Percentiles rank a stretch among this genome's conserved stretches.
These are phyloP conservation scores for Drosophila emarginata DNA, from an alignment of 2,888 invertebrate species.

Conservation along the genomic window DNA sequence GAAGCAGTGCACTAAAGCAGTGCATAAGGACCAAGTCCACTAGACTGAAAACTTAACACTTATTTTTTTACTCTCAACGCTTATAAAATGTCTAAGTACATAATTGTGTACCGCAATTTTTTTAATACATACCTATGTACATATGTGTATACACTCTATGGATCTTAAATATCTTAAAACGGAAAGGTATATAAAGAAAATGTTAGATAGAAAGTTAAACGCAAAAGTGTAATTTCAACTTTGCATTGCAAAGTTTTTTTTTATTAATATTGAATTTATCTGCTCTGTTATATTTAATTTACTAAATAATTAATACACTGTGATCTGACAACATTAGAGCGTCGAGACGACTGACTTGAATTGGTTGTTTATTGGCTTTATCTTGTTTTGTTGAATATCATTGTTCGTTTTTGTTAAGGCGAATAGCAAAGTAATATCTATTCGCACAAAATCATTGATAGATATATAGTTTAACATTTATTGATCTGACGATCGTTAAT, in stretches of 20 bases:
- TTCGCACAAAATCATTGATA: neutral
- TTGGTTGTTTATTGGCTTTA: neutral
- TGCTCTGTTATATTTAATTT: conserved; percentile 48
- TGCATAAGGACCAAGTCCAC: too few relatives aligned
- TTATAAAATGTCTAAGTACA: too few relatives aligned
- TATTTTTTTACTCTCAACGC: too few relatives aligned
- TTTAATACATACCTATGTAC: too few relatives aligned
- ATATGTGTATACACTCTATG: too few relatives aligned
- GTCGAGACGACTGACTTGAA: neutral
- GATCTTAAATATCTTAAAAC: too few relatives aligned
- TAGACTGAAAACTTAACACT: too few relatives aligned
- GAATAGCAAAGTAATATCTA: neutral
- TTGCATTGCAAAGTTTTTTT: conserved; percentile 57
- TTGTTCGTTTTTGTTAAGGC: neutral
- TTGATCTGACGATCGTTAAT: neutral
- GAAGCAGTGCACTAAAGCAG: too few relatives aligned
- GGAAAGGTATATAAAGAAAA: too few relatives aligned
- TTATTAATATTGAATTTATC: conserved; percentile 25
- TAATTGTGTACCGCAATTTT: too few relatives aligned
- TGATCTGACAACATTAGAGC: neutral
- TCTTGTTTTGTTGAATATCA: neutral
- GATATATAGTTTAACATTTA: neutral
- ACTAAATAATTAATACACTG: conserved; percentile 9
- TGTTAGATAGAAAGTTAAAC: neutral
- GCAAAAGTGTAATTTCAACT: conserved; percentile 28